A percentile compares a stretch with the other conserved stretches of the same genome.
Conservation (phyloP, 2,113 vertebrate genomes). For the Microtus pennsylvanicus region DNA sequence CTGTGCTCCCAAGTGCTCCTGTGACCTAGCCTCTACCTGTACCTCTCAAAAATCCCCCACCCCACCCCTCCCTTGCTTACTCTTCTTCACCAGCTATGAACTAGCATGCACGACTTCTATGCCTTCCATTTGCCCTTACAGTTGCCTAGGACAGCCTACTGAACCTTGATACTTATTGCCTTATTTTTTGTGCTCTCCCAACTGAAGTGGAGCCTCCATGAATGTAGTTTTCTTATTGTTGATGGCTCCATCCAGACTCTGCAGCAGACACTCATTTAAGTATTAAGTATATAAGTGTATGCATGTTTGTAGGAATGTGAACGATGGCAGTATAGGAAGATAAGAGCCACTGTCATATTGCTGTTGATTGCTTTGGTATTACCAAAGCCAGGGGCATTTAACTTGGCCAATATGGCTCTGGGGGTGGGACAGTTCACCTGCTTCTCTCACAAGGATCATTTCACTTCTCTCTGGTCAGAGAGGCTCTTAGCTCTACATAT, state of each 20-base stretch:
- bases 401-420: background rate
- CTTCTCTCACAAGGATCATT: background rate
- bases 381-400: background rate
- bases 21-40: background rate
- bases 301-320: accelerated
- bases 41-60: accelerated
- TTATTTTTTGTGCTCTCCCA: background rate
- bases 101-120: accelerated
- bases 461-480: background rate
- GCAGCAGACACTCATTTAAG: accelerated
- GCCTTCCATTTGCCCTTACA: background rate
- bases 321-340: background rate
- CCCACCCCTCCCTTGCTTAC: background rate
- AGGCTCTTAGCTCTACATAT: background rate
- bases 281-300: background rate
- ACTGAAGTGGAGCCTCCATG: accelerated
- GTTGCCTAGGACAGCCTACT: background rate
- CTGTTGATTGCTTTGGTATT: background rate
- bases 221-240: background rate
- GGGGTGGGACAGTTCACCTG: background rate
- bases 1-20: background rate
- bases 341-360: background rate
- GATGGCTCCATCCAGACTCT: no score
- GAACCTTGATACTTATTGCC: background rate
- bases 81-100: background rate